A percentile compares a stretch with the other conserved stretches of the same genome.
These are phyloP conservation scores for Aphelenchoides fujianensis DNA, from an alignment of 1,140 invertebrate genomes.

Conservation along the genomic window DNA sequence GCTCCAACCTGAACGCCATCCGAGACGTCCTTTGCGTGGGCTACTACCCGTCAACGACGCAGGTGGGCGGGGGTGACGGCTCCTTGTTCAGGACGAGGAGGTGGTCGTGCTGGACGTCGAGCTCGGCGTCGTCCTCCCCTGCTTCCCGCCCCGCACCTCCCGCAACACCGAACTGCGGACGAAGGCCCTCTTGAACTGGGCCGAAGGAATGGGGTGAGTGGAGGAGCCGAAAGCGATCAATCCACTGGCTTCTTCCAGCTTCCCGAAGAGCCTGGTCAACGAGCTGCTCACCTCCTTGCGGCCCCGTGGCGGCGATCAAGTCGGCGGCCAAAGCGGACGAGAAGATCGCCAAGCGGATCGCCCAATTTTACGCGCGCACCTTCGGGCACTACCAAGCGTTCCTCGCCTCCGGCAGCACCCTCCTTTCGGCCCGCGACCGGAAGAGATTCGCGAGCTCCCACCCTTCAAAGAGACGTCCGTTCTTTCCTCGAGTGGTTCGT, in stretches of 20 bases:
- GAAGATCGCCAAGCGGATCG: conserved; percentile 42
- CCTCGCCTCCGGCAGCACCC: conserved; percentile 30
- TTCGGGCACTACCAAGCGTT: conserved; percentile 43
- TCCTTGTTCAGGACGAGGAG: conserved; percentile 38
- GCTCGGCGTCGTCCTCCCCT: conserved; percentile 38
- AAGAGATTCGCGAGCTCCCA: conserved; percentile 32
- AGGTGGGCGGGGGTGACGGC: too few species aligned
- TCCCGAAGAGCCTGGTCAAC: conserved; percentile 34
- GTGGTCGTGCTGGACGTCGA: conserved; percentile 40
- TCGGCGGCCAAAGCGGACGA: conserved; percentile 35
- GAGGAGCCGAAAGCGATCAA: not conserved
- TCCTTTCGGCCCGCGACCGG: conserved; percentile 40
- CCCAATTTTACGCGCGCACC: conserved; percentile 45
- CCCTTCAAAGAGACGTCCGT: conserved; percentile 27
- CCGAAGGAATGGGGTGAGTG: conserved; percentile 27
- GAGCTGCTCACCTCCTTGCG: conserved; percentile 34
- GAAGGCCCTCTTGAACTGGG: conserved; percentile 39
- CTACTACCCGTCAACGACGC: too few species aligned
- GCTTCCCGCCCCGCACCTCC: conserved; percentile 14
- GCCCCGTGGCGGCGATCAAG: conserved; percentile 31
- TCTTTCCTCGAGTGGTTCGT: conserved; percentile 41
- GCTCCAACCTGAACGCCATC: conserved; percentile 33
- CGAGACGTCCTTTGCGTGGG: too few species aligned
- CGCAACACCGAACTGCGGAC: conserved; percentile 34
- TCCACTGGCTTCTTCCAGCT: too few species aligned